Conservation (phyloP, 1,140 invertebrate species). For the Drosophila triauraria region DNA sequence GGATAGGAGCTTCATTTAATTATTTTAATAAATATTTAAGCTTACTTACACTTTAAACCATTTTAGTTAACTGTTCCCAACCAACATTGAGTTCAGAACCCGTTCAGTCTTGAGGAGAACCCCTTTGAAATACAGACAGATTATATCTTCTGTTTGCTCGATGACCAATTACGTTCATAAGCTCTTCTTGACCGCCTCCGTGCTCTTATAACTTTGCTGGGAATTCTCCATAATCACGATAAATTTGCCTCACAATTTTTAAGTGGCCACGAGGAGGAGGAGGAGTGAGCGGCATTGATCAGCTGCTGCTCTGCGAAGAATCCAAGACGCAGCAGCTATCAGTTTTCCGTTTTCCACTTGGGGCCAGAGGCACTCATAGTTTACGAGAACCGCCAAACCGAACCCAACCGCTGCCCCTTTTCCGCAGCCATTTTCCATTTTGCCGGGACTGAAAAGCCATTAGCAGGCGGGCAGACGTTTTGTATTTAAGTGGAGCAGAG, state of each 20-base stretch:
- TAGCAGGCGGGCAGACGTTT: constrained; percentile 58
- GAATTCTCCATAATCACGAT: constrained; percentile 35
- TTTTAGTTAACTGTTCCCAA: too few relatives aligned
- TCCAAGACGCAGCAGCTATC: constrained; percentile 45
- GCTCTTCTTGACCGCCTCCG: constrained; percentile 4
- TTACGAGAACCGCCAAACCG: constrained; percentile 42
- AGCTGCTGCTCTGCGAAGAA: constrained; percentile 31
- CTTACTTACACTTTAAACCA: too few relatives aligned
- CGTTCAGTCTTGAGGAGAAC: not conserved
- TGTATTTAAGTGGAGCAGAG: constrained; percentile 56
- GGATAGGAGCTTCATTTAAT: too few relatives aligned
- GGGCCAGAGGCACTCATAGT: constrained; percentile 44
- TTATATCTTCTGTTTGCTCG: not conserved
- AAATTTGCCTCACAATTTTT: constrained; percentile 56
- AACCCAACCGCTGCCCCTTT: constrained; percentile 1
- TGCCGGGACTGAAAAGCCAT: constrained; percentile 40
- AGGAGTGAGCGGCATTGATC: constrained; percentile 36
- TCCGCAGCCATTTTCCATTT: constrained; percentile 2
- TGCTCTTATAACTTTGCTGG: constrained; percentile 6
- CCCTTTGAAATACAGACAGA: not conserved
- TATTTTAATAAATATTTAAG: not conserved
- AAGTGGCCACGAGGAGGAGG: constrained; percentile 24
- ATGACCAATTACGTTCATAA: constrained; percentile 38
- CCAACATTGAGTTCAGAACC: not conserved
- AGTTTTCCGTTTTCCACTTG: constrained; percentile 50